phyloP scores from a whole-genome alignment of 2,888 invertebrate genomes.

The Palloptera scutellata region DNA sequence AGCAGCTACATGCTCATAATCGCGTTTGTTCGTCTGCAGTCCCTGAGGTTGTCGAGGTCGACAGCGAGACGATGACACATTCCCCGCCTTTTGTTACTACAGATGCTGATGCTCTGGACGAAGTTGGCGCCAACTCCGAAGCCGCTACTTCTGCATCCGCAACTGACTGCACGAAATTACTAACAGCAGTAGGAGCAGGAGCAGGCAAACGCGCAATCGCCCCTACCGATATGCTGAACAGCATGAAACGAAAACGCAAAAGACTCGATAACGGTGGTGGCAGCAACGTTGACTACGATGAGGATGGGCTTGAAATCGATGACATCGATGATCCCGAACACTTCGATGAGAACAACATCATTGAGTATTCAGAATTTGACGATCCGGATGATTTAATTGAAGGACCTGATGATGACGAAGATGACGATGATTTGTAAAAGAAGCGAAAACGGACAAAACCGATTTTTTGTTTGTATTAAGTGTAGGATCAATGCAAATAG shows the following conservation, averaged over 20 bases:
- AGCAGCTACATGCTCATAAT: constrained; percentile 44
- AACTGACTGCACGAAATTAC: background rate
- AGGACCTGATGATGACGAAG: constrained; percentile 51
- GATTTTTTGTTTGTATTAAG: background rate
- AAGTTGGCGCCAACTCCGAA: background rate
- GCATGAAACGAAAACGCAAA: constrained; percentile 42
- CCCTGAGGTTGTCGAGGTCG: constrained; percentile 25
- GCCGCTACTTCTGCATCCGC: background rate
- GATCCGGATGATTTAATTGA: constrained; percentile 56
- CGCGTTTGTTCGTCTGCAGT: constrained; percentile 35
- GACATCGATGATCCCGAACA: constrained; percentile 46
- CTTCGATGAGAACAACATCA: constrained; percentile 40
- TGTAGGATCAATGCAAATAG: constrained; percentile 1
- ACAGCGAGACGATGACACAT: background rate
- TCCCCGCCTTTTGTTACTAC: constrained; percentile 9
- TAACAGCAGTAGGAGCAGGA: background rate
- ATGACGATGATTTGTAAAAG: constrained; percentile 42
- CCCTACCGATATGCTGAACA: constrained; percentile 5
- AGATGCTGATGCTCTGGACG: constrained; percentile 30
- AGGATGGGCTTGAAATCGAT: constrained; percentile 27
- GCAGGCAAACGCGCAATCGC: background rate
- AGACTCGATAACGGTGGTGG: constrained; percentile 32
- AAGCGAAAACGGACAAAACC: background rate
- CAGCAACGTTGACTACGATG: constrained; percentile 38
- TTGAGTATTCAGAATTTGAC: constrained; percentile 46